Conservation (phyloP, 2,113 vertebrate genomes). For the Oryzias javanicus region DNA sequence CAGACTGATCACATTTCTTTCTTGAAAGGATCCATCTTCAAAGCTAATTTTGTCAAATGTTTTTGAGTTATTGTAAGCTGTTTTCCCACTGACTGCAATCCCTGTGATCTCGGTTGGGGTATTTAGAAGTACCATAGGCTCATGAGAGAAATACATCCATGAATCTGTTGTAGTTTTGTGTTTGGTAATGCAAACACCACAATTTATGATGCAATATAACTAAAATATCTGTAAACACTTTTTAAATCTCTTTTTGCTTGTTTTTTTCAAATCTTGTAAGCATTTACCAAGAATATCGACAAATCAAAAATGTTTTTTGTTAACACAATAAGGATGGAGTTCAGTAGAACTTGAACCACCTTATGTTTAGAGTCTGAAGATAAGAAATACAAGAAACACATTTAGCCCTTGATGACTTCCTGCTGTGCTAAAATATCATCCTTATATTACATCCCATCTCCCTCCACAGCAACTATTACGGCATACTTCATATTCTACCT, state of each 20-base stretch:
- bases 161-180: background rate
- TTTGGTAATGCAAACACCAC: conserved; percentile 1
- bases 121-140: conserved; percentile 1
- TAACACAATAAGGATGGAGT: conserved; percentile 47
- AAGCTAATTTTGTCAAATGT: background rate
- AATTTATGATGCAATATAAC: background rate
- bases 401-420: conserved; percentile 60
- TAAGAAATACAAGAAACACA: conserved; percentile 41
- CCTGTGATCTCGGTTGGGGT: background rate
- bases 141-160: background rate
- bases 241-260: background rate
- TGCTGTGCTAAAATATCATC: conserved; percentile 42
- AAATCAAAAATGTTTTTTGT: background rate
- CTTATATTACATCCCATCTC: conserved; percentile 53
- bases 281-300: conserved; percentile 19
- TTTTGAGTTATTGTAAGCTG: background rate
- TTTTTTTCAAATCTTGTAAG: conserved; percentile 10
- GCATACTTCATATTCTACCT: conserved; percentile 86
- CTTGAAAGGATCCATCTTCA: background rate
- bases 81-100: background rate
- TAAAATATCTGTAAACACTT: too few species aligned
- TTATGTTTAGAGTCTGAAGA: conserved; percentile 26
- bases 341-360: conserved; percentile 50
- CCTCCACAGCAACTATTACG: conserved; percentile 79
- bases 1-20: too few species aligned